phyloP scores from a whole-genome alignment of 1,140 invertebrate species.

The Agraylea sexmaculata region DNA sequence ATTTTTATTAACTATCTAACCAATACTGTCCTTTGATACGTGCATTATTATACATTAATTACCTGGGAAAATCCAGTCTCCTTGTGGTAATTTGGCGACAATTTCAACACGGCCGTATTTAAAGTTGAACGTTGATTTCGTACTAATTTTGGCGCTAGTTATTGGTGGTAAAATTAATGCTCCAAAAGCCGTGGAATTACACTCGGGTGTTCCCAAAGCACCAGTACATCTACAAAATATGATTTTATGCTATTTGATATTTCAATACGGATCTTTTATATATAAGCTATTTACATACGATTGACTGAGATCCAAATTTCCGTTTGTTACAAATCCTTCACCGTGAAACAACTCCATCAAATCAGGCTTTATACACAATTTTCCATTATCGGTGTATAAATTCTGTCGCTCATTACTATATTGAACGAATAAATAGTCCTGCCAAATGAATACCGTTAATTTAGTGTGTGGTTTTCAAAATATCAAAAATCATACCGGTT shows the following conservation, averaged over 20 bases:
- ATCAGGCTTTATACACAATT: conserved; percentile 47
- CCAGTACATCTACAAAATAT: conserved; percentile 46
- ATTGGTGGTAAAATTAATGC: conserved; percentile 52
- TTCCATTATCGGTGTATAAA: conserved; percentile 43
- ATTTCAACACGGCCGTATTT: conserved; percentile 66
- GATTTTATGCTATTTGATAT: too few species aligned
- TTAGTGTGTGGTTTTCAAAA: background rate
- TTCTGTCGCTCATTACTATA: conserved; percentile 28
- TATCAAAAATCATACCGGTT: conserved; percentile 27
- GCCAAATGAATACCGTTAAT: conserved; percentile 18
- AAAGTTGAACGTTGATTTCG: conserved; percentile 52
- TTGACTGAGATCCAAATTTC: conserved; percentile 5
- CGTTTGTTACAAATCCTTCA: conserved; percentile 36
- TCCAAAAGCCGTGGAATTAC: conserved; percentile 34
- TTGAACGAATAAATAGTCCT: conserved; percentile 32
- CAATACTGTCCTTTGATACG: too few species aligned
- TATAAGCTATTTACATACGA: background rate
- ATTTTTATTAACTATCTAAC: too few species aligned
- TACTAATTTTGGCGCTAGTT: conserved; percentile 53
- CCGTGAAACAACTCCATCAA: conserved; percentile 46
- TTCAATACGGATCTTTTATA: too few species aligned
- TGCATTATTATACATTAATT: too few species aligned
- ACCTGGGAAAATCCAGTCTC: conserved; percentile 72
- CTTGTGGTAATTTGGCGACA: conserved; percentile 58
- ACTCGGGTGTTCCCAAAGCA: conserved; percentile 33